phyloP scores from a whole-genome alignment of 2,888 invertebrate species.

The Cremastinae sp. region DNA sequence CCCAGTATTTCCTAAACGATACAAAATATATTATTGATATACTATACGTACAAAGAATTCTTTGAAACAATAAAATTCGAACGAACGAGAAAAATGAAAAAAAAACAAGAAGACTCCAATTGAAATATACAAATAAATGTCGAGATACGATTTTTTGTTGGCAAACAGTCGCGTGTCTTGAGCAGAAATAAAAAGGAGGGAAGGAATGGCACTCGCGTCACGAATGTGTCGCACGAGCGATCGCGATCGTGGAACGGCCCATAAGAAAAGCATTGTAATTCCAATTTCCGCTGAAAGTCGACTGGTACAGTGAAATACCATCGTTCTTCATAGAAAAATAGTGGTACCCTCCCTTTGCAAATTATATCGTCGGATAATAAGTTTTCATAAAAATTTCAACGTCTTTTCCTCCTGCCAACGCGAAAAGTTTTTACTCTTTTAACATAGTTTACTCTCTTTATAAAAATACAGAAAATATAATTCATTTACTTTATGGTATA shows the following conservation, averaged over 20 bases:
- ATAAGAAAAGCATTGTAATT: slow-evolving; percentile 16
- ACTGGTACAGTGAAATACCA: slow-evolving; percentile 56
- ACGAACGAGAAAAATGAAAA: no score
- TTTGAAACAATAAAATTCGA: no score
- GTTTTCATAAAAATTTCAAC: slow-evolving; percentile 15
- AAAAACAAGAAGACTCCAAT: no score
- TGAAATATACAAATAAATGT: slow-evolving; percentile 16
- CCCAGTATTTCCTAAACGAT: neutral
- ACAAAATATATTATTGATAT: neutral
- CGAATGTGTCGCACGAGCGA: slow-evolving; percentile 46
- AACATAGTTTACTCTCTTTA: neutral
- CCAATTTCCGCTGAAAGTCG: slow-evolving; percentile 33
- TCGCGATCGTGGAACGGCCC: slow-evolving; percentile 38
- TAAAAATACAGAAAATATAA: slow-evolving; percentile 1
- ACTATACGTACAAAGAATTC: no score
- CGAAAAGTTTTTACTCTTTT: neutral
- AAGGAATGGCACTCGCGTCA: slow-evolving; percentile 52
- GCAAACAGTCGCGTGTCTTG: slow-evolving; percentile 36
- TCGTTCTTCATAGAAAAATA: slow-evolving; percentile 44
- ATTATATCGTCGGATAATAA: slow-evolving; percentile 27
- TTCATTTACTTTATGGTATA: no score
- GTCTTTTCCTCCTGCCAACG: neutral
- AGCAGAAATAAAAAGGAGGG: slow-evolving; percentile 26
- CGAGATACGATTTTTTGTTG: slow-evolving; percentile 18
- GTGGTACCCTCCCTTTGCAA: slow-evolving; percentile 1